Evolutionary conservation across 2,797 vertebrate species (phyloP).

Genomic region (Microctenopoma lineatum): DNA sequence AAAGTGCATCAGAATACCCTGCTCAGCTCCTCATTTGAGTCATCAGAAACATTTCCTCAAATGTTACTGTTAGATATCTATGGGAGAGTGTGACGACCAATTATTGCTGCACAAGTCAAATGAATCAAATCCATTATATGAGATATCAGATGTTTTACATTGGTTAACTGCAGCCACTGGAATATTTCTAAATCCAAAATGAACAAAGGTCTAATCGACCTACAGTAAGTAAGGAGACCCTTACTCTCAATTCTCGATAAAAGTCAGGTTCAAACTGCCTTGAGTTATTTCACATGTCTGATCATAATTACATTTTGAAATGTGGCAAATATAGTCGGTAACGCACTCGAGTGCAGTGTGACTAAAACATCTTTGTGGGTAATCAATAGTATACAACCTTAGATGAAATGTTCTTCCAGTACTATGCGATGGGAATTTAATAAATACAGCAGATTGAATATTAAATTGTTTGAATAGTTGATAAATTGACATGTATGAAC

Average conservation of each 20-base stretch:
- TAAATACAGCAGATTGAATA: conserved; percentile 17
- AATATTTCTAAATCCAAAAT: conserved; percentile 10
- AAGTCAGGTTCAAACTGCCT: conserved; percentile 6
- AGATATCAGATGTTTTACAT: no score
- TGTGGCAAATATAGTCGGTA: conserved; percentile 30
- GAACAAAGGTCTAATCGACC: neutral
- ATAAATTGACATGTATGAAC: conserved; percentile 21
- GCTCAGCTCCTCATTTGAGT: no score
- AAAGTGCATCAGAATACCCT: no score
- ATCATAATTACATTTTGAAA: conserved; percentile 38
- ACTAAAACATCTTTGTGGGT: conserved; percentile 34
- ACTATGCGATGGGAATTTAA: conserved; percentile 14
- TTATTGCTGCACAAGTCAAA: no score
- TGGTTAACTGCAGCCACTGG: neutral
- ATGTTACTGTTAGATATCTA: neutral
- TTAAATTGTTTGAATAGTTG: conserved; percentile 11
- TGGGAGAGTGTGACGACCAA: neutral
- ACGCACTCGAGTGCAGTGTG: conserved; percentile 38
- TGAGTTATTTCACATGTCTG: conserved; percentile 8
- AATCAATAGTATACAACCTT: conserved; percentile 29
- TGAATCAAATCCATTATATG: no score
- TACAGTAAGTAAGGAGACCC: conserved; percentile 22
- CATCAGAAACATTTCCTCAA: neutral
- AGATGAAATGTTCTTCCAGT: conserved; percentile 26
- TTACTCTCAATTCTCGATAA: conserved; percentile 5